These are phyloP conservation scores for Tragelaphus strepsiceros DNA, from an alignment of 2,113 vertebrate genomes.

Conservation along the genomic window DNA sequence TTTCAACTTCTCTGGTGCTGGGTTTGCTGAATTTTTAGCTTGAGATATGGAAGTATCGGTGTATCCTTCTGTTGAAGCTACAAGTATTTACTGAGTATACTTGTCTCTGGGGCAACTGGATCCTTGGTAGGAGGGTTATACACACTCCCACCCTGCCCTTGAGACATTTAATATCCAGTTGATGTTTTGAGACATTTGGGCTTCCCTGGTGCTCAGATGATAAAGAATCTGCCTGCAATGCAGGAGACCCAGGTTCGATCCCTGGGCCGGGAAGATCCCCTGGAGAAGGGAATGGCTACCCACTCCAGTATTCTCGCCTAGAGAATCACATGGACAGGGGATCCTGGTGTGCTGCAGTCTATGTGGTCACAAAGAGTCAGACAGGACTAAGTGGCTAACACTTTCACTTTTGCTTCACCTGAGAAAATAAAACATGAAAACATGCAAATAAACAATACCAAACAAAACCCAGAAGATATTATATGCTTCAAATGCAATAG, in stretches of 20 bases:
- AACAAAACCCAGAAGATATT: too few relatives aligned
- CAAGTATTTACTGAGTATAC: neutral
- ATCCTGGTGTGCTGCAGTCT: neutral
- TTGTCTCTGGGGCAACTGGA: neutral
- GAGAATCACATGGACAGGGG: neutral
- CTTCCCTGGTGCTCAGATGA: neutral
- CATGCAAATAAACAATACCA: neutral
- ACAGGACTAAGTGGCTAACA: neutral
- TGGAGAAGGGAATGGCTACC: neutral
- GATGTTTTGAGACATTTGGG: neutral
- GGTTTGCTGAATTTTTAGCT: neutral
- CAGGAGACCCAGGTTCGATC: neutral
- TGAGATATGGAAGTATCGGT: neutral
- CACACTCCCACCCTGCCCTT: neutral
- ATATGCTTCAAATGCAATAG: rapidly evolving
- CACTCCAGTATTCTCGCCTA: neutral
- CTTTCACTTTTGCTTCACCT: neutral
- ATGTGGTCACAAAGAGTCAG: neutral
- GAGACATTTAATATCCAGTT: neutral
- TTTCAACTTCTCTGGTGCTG: neutral
- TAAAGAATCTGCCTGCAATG: neutral
- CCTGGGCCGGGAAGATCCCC: neutral
- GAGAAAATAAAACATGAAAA: neutral
- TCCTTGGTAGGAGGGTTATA: neutral
- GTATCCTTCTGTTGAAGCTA: neutral